These are phyloP conservation scores for Argopecten irradians DNA, from an alignment of 1,140 invertebrate genomes.

Conservation along the genomic window DNA sequence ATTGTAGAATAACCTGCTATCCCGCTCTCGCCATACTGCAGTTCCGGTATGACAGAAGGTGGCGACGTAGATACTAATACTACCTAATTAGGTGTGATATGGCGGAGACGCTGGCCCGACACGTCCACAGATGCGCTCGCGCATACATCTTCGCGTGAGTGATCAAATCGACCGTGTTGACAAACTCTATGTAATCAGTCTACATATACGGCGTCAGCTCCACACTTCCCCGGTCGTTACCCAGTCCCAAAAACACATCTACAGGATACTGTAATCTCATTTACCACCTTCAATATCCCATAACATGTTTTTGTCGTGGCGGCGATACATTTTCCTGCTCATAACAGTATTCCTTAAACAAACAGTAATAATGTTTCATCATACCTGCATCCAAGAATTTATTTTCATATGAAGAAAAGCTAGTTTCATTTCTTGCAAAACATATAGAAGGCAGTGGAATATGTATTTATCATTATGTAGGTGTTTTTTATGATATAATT, in stretches of 20 bases:
- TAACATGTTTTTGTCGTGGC: neutral
- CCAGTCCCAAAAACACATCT: neutral
- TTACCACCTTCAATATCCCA: neutral
- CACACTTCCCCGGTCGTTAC: neutral
- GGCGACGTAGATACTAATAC: neutral
- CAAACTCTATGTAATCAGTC: neutral
- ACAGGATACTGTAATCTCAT: neutral
- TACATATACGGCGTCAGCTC: neutral
- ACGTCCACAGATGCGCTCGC: neutral
- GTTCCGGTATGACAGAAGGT: neutral
- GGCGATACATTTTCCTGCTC: neutral
- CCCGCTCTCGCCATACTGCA: neutral
- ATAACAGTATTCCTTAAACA: neutral
- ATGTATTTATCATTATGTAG: neutral
- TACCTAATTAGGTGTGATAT: neutral
- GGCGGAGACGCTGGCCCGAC: too few relatives aligned
- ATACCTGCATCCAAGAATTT: neutral
- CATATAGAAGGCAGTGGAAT: too few relatives aligned
- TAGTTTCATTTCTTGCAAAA: too few relatives aligned
- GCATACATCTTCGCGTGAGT: neutral
- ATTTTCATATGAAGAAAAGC: too few relatives aligned
- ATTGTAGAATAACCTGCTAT: neutral
- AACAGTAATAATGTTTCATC: neutral
- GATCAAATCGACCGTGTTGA: neutral
- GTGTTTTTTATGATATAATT: neutral